A percentile compares a stretch with the other conserved stretches of the same genome.
Evolutionary conservation across 2,113 vertebrate genomes (phyloP).

Genomic region (Verasper variegatus): DNA sequence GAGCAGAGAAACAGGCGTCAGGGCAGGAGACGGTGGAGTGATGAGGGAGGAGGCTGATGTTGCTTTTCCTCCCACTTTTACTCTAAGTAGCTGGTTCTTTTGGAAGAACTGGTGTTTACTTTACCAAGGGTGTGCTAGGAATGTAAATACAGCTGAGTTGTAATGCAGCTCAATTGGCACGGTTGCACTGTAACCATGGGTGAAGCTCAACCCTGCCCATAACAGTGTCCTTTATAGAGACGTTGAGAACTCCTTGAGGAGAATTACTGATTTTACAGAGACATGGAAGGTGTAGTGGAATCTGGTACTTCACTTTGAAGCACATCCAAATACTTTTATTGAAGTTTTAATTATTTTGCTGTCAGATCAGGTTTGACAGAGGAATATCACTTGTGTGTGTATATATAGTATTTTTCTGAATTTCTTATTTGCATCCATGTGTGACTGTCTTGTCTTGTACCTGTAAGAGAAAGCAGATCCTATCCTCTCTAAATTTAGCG

Average conservation of each 20-base stretch:
- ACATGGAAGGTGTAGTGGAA: not conserved
- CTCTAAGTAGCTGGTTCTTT: slow-evolving; percentile 53
- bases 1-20: not conserved
- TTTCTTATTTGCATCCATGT: too few species aligned
- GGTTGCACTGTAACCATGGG: slow-evolving; percentile 8
- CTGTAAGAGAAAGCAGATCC: slow-evolving; percentile 14
- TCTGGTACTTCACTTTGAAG: not conserved
- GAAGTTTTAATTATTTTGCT: not conserved
- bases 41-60: slow-evolving; percentile 25
- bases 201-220: not conserved
- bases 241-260: not conserved
- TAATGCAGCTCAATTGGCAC: slow-evolving; percentile 10
- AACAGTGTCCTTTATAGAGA: not conserved
- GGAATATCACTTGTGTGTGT: too few species aligned
- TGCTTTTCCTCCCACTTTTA: slow-evolving; percentile 44
- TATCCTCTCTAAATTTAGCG: not conserved
- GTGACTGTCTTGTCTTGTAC: not conserved
- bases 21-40: slow-evolving; percentile 28
- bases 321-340: too few species aligned
- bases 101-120: slow-evolving; percentile 61
- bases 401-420: not conserved
- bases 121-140: slow-evolving; percentile 52
- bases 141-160: slow-evolving; percentile 65
- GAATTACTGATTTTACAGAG: too few species aligned
- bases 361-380: not conserved